A percentile compares a stretch with the other conserved stretches of the same genome.
Evolutionary conservation across 2,113 vertebrate genomes (phyloP).

Genomic region (Megaleporinus macrocephalus): DNA sequence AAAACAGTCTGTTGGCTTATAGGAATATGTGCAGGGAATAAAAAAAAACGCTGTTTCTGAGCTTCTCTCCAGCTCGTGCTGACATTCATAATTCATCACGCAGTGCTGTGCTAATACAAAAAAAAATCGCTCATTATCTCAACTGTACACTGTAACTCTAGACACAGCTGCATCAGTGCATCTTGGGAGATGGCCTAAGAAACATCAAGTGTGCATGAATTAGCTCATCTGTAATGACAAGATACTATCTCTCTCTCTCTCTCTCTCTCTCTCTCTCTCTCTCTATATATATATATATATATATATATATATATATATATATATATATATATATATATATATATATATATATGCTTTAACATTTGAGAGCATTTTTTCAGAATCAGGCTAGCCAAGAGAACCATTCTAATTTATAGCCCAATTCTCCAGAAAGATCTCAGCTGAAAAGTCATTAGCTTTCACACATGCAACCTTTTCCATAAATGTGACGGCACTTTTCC

Average conservation of each 20-base stretch:
- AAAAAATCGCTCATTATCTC: slow-evolving; percentile 28
- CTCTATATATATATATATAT: no score
- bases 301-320: no score
- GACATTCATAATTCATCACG: slow-evolving; percentile 22
- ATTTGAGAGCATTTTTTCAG: no score
- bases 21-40: no score
- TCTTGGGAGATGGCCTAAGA: slow-evolving; percentile 17
- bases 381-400: not conserved
- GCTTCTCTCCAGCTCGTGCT: not conserved
- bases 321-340: no score
- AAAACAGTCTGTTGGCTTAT: no score
- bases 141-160: slow-evolving; percentile 27
- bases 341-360: no score
- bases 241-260: no score
- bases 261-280: no score
- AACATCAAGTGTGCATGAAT: not conserved
- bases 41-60: not conserved
- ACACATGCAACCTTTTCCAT: not conserved
- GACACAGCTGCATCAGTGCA: slow-evolving; percentile 10
- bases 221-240: no score
- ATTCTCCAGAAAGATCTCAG: not conserved
- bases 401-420: not conserved
- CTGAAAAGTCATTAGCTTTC: not conserved
- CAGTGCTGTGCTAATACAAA: slow-evolving; percentile 15
- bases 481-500: not conserved